Conservation (phyloP, 2,113 vertebrate genomes). For the Sceloporus undulatus region DNA sequence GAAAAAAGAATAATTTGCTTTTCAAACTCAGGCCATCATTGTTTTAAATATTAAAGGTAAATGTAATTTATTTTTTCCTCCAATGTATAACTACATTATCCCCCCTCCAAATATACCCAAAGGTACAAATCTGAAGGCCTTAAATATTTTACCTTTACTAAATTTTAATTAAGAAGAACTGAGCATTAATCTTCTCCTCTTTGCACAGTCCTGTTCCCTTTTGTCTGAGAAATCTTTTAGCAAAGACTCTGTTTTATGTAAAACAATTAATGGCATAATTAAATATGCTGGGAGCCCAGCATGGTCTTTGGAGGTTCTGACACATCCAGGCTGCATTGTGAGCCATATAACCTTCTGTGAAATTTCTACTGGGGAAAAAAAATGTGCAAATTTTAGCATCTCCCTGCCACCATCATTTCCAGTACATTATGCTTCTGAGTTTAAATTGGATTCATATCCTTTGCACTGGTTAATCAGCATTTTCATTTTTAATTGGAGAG, state of each 20-base stretch:
- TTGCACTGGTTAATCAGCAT: conserved; percentile 9
- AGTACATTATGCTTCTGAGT: conserved; percentile 13
- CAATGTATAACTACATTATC: conserved; percentile 29
- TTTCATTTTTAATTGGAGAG: conserved; percentile 37
- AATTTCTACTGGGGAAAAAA: background rate
- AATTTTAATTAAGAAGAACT: conserved; percentile 48
- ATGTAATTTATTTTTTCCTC: conserved; percentile 37
- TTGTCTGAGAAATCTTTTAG: conserved; percentile 22
- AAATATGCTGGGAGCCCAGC: conserved; percentile 1
- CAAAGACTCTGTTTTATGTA: background rate
- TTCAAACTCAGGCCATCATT: conserved; percentile 22
- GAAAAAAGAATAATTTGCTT: conserved; percentile 35
- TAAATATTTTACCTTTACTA: conserved; percentile 33
- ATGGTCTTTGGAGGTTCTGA: conserved; percentile 8
- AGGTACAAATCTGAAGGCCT: conserved; percentile 2
- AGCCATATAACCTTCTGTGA: background rate
- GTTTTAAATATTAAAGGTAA: conserved; percentile 57
- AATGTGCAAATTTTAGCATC: conserved; percentile 22
- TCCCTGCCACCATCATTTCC: background rate
- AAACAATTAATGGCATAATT: conserved; percentile 27
- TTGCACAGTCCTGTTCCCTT: background rate
- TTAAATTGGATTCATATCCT: conserved; percentile 14
- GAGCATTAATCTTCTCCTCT: conserved; percentile 39
- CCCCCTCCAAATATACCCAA: conserved; percentile 46
- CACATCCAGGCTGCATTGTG: background rate